These are phyloP conservation scores for Morpho achilles DNA, from an alignment of 2,888 invertebrate genomes.

Conservation along the genomic window DNA sequence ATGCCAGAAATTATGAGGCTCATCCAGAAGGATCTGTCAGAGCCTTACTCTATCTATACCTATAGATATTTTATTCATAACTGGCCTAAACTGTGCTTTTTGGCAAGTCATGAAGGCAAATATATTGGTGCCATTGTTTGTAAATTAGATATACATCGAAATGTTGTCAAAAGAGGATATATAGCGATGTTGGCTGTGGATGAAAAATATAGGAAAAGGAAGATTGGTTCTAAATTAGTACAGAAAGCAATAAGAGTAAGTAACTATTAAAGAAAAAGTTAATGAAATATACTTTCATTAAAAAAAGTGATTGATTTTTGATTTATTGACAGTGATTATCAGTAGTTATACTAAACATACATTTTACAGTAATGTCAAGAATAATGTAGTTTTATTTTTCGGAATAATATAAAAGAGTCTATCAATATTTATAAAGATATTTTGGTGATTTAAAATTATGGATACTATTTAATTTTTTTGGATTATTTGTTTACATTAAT, in stretches of 20 bases:
- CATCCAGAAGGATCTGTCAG: conserved; percentile 99
- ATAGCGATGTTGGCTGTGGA: conserved; percentile 99
- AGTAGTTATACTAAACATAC: no score
- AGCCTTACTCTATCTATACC: conserved; percentile 99
- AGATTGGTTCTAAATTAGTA: conserved; percentile 92
- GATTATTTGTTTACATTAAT: no score
- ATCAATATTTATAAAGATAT: no score
- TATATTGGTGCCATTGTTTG: conserved; percentile 99
- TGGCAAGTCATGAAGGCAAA: conserved; percentile 92
- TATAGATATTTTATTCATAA: conserved; percentile 99
- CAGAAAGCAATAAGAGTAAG: conserved; percentile 86
- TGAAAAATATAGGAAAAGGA: conserved; percentile 94
- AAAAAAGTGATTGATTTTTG: no score
- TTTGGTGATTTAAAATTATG: no score
- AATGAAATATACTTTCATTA: neutral
- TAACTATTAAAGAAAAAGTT: conserved; percentile 5
- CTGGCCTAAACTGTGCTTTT: conserved; percentile 99
- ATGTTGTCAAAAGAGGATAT: conserved; percentile 95
- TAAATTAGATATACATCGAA: conserved; percentile 95
- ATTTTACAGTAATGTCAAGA: no score
- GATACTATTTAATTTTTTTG: no score
- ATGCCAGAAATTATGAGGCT: conserved; percentile 99
- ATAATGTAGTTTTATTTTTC: no score
- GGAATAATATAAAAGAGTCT: no score
- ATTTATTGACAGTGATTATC: no score